Evolutionary conservation across 30 jellyfish, hydroid and myxozoan genomes (phyloP).

Genomic region (Pelagia noctiluca): DNA sequence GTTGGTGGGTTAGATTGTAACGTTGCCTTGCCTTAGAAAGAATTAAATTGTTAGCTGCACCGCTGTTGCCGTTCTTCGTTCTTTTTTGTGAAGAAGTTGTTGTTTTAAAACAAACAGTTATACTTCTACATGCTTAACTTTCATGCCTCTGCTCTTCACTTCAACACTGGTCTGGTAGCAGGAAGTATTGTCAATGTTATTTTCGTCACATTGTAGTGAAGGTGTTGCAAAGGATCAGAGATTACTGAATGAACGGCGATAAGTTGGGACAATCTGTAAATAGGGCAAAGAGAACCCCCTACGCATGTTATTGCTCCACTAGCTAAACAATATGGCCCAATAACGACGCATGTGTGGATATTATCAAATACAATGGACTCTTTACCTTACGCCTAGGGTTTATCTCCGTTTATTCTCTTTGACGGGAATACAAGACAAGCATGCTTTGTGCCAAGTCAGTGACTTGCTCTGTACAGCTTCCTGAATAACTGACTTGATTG

Average conservation of each 20-base stretch:
- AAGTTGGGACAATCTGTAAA: too few species aligned
- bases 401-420: too few species aligned
- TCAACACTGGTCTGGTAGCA: slow-evolving; percentile 29
- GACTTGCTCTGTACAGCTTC: neutral
- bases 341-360: too few species aligned
- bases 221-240: slow-evolving; percentile 30
- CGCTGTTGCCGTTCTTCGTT: slow-evolving; percentile 30
- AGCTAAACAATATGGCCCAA: too few species aligned
- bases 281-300: too few species aligned
- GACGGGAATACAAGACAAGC: neutral
- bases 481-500: slow-evolving; percentile 4
- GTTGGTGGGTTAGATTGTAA: neutral
- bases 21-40: slow-evolving; percentile 32
- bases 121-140: slow-evolving; percentile 16
- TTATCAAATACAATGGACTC: too few species aligned
- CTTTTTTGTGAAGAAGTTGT: neutral
- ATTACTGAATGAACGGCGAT: slow-evolving; percentile 1
- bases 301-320: too few species aligned
- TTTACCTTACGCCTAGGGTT: too few species aligned
- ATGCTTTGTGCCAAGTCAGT: neutral
- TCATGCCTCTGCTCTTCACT: slow-evolving; percentile 25
- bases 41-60: slow-evolving; percentile 19
- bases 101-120: slow-evolving; percentile 17
- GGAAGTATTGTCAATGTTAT: slow-evolving; percentile 18
- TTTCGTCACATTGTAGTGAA: slow-evolving; percentile 18